Evolutionary conservation across 1,140 invertebrate genomes (phyloP), one percentile per base, ranked within the genome.

Genomic region (Pachyrhynchus sulphureomaculatus): DNA sequence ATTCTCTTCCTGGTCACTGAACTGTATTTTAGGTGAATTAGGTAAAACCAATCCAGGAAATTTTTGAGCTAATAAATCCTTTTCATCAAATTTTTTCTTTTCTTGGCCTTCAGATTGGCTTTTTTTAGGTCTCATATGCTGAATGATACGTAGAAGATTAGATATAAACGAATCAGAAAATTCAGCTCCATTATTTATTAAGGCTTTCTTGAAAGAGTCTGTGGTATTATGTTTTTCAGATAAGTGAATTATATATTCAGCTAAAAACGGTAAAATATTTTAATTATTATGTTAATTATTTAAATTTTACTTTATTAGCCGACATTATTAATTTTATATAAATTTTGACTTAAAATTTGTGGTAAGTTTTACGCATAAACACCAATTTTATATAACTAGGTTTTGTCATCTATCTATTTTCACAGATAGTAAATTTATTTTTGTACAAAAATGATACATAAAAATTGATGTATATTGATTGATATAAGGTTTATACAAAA

Each of bases 241-340:
- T 62, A 99, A 81, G 72, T 92, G 86, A 67, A 99, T 98, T 8
- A 99, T 93, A 74, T 94, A 98, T 80, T 99, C 95, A 59, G 96
- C 96, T 92, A 80, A 54, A 88, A 88, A 71, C 70, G 66, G 75
- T 64, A 55, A 52, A 56, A 23, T 54, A 33, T 54, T 49, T 26
- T 29, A 64, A 37, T 36, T 18, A 20, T 21, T 58, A 49, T 49
- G 34, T 37, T 57, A 39, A 66, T n/a, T 33, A 44, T 53, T n/a
- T n/a, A n/a, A n/a, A n/a, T n/a, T n/a, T n/a, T n/a, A n/a, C n/a
- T n/a, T n/a, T n/a, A n/a, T n/a, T n/a, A n/a, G n/a, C n/a, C n/a
- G n/a, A n/a, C n/a, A n/a, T n/a, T n/a, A n/a, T n/a, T n/a, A n/a
- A n/a, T n/a, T n/a, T n/a, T n/a, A n/a, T n/a, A n/a, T n/a, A n/a